Evolutionary conservation across 2,797 vertebrate species (phyloP).

Genomic region (Lates japonicus): DNA sequence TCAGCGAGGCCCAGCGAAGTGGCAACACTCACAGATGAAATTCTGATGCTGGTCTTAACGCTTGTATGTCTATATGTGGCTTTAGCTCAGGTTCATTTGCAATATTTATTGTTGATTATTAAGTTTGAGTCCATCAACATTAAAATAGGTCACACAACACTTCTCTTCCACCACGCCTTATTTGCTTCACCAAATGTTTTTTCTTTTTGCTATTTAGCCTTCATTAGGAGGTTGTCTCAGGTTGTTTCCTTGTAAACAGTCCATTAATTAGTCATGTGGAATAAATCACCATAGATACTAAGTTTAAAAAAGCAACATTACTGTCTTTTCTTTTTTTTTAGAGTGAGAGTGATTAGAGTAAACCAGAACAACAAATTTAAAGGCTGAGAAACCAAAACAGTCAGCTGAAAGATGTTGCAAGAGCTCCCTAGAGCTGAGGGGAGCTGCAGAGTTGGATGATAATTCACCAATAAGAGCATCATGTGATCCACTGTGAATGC

Average conservation of each 20-base stretch:
- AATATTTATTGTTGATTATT: conserved; percentile 1
- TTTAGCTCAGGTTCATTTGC: background rate
- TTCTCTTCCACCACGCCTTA: background rate
- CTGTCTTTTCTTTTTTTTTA: background rate
- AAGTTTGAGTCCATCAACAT: background rate
- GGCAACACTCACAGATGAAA: conserved; percentile 8
- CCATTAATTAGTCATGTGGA: background rate
- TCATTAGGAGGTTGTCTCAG: background rate
- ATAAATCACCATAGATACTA: background rate
- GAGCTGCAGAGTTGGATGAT: background rate
- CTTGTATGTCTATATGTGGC: background rate
- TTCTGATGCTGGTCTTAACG: background rate
- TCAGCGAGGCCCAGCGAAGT: conserved; percentile 12
- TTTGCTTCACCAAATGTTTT: background rate
- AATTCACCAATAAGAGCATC: background rate
- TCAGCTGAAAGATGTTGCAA: background rate
- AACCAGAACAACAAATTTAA: background rate
- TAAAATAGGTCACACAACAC: background rate
- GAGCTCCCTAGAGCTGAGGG: background rate
- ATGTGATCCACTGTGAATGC: background rate
- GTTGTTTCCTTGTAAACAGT: background rate
- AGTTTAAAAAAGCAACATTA: background rate
- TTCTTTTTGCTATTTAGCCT: background rate
- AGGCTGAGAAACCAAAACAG: background rate
- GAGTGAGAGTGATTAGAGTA: background rate